Evolutionary conservation across 2,888 invertebrate species (phyloP).

Genomic region (Pilophorus perplexus): DNA sequence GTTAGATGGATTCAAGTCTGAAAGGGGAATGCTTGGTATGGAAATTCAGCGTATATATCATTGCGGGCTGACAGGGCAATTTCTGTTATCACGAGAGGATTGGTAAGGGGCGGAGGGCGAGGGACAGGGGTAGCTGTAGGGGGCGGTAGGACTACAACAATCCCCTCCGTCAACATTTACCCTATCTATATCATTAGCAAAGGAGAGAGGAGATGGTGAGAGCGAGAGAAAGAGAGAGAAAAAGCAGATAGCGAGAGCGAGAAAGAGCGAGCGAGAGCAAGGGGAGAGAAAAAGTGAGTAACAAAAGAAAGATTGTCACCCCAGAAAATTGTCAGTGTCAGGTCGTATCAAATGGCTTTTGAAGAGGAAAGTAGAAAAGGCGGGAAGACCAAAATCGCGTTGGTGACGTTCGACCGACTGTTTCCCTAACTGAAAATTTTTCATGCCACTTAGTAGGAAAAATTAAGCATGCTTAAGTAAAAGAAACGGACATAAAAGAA

Average conservation of each 20-base stretch:
- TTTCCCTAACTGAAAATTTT: no score
- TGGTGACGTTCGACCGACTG: background rate
- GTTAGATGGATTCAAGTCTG: constrained; percentile 41
- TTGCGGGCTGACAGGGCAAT: constrained; percentile 86
- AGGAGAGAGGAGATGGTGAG: background rate
- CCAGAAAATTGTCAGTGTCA: constrained; percentile 41
- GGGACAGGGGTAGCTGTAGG: constrained; percentile 12
- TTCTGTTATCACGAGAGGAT: constrained; percentile 53
- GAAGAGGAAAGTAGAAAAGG: background rate
- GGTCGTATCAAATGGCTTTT: constrained; percentile 41
- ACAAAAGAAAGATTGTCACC: constrained; percentile 42
- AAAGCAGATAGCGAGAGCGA: constrained; percentile 36
- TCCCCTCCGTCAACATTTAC: constrained; percentile 41
- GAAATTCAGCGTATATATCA: constrained; percentile 89
- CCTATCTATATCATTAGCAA: constrained; percentile 42
- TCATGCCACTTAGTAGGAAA: no score
- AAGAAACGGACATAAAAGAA: no score
- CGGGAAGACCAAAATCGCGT: background rate
- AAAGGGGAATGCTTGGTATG: constrained; percentile 56
- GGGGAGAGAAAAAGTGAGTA: constrained; percentile 20
- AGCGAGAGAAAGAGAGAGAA: background rate
- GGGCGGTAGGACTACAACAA: constrained; percentile 28
- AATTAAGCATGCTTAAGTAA: no score
- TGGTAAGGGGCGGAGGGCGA: constrained; percentile 25
- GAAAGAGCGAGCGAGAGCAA: background rate